A percentile compares a stretch with the other conserved stretches of the same genome.
phyloP scores from a whole-genome alignment of 2,888 invertebrate species.

The Petrolisthes cinctipes region DNA sequence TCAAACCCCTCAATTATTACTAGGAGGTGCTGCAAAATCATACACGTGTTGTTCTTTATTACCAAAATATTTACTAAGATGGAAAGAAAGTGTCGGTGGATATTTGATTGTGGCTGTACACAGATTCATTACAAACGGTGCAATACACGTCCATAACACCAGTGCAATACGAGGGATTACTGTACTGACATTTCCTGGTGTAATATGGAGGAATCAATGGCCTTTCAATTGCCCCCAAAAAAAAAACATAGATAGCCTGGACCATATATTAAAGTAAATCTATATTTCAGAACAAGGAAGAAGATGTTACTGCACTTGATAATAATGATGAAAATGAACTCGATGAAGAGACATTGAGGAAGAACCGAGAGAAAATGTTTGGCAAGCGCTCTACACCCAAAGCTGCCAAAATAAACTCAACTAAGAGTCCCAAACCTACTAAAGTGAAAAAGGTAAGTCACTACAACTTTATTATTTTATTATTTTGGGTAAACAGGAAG shows the following conservation, averaged over 20 bases:
- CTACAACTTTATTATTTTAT: too few species aligned
- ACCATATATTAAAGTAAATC: neutral
- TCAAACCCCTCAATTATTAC: too few species aligned
- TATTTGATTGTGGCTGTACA: neutral
- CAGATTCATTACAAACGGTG: neutral
- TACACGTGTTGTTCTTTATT: too few species aligned
- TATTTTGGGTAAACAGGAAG: too few species aligned
- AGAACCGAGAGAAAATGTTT: constrained; percentile 47
- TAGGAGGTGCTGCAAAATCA: too few species aligned
- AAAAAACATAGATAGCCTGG: neutral
- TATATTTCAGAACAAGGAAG: neutral
- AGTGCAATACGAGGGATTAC: neutral
- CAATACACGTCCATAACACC: too few species aligned
- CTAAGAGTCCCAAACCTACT: constrained; percentile 72
- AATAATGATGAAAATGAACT: neutral
- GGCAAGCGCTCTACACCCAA: constrained; percentile 73
- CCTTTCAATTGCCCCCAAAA: too few species aligned
- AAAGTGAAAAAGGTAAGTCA: constrained; percentile 68
- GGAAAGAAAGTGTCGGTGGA: too few species aligned
- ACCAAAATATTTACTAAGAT: too few species aligned
- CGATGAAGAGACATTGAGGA: constrained; percentile 45
- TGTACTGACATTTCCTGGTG: neutral
- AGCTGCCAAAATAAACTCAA: constrained; percentile 71
- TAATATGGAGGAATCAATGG: neutral
- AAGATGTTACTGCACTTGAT: neutral